Evolutionary conservation across 1,140 invertebrate genomes (phyloP), one percentile per base, ranked within the genome.

Genomic region (Danaus melanippus): DNA sequence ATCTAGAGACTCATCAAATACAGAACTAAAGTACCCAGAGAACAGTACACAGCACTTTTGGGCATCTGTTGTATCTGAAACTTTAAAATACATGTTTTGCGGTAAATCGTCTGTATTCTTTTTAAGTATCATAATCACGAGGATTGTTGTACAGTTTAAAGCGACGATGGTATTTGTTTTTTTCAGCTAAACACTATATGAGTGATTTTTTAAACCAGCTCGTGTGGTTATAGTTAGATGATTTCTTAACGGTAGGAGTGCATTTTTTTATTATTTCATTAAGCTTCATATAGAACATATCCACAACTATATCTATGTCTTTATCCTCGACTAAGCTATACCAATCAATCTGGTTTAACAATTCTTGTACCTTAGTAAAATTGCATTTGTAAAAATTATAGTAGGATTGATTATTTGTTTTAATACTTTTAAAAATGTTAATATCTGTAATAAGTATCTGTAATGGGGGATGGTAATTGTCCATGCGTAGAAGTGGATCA

Each of bases 81-180:
- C n/a, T 7, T 42, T 46, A 43, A 43, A 55, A n/a, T n/a, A n/a
- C n/a, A n/a, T n/a, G n/a, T n/a, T n/a, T n/a, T n/a, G n/a, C n/a
- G n/a, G n/a, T n/a, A 50, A 32, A 12, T 15, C 32, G 12, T 39
- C 10, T 4, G 42, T n/a, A 9, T 40, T 42, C 12, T 50, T 59
- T 11, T 50, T 53, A 60, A 10, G 47, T 50, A 21, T 54, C 48
- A 21, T 60, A 54, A 46, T 55, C n/a, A n/a, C n/a, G n/a, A n/a
- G n/a, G n/a, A n/a, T n/a, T n/a, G n/a, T n/a, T n/a, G n/a, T n/a
- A n/a, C n/a, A n/a, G n/a, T n/a, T n/a, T n/a, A n/a, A n/a, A n/a
- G n/a, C n/a, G n/a, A n/a, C n/a, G n/a, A n/a, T n/a, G n/a, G n/a
- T n/a, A n/a, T n/a, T n/a, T n/a, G n/a, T n/a, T n/a, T n/a, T n/a